A percentile compares a stretch with the other conserved stretches of the same genome.
These are phyloP conservation scores for Aquatica leii DNA, from an alignment of 2,888 invertebrate species.

Conservation along the genomic window DNA sequence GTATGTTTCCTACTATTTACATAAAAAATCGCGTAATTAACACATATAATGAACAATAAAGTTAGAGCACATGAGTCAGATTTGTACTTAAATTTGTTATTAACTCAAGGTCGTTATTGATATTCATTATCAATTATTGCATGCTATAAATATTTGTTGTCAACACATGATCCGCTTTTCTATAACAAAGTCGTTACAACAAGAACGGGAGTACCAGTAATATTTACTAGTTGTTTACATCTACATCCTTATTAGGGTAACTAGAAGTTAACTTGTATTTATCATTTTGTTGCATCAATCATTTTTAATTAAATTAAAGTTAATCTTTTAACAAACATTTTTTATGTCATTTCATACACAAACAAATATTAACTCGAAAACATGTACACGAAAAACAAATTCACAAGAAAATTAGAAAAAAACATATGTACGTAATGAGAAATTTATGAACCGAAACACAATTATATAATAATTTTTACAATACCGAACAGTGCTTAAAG, in stretches of 20 bases:
- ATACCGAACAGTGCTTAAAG: too few relatives aligned
- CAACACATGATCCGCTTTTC: conserved; percentile 2
- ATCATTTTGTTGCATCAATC: conserved; percentile 8
- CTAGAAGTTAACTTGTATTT: background rate
- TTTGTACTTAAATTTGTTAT: background rate
- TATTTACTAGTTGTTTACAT: conserved; percentile 12
- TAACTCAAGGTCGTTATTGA: conserved; percentile 7
- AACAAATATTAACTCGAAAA: too few relatives aligned
- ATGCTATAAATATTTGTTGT: conserved; percentile 6
- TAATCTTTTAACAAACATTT: background rate
- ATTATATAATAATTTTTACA: too few relatives aligned
- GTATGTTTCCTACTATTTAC: too few relatives aligned
- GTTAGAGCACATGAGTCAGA: too few relatives aligned
- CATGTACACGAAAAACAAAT: too few relatives aligned
- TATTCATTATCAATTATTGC: conserved; percentile 8
- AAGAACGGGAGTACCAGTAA: background rate
- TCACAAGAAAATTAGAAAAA: too few relatives aligned
- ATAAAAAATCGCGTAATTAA: too few relatives aligned
- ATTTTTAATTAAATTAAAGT: background rate
- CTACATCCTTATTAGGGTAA: conserved; percentile 8
- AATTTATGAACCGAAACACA: too few relatives aligned
- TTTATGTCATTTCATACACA: too few relatives aligned
- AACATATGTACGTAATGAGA: too few relatives aligned
- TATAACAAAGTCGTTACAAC: background rate
- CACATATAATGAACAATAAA: too few relatives aligned